Base-by-base conservation (phyloP, 1,140 invertebrate genomes). In the Potamilus streckersoni region DNA sequence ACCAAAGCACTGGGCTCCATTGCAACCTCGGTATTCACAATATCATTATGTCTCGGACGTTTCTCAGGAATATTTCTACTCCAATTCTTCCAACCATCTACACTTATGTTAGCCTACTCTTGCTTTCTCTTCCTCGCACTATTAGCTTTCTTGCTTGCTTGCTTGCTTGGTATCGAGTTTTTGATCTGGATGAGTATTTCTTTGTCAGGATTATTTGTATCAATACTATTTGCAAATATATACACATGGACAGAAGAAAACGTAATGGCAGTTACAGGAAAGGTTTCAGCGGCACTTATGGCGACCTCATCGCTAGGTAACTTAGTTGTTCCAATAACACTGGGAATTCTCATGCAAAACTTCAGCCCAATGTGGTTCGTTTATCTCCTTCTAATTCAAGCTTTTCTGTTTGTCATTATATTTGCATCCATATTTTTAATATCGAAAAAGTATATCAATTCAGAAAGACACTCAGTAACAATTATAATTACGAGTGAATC, bases 241-340 rank as follows among this genome's bases (percentile, higher is more conserved):
- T 82, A 82, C 59, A 77, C 73, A 23, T 85, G 79, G 80, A 81
- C 78, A 31, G 78, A 83, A 68, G 74, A 80, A 69, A 78, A 79
- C 27, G 69, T 85, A 20, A 58, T 85, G 19, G 72, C 71, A 61
- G 77, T 85, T 11, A 80, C 80, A 0, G 82, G 79, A 55, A 77
- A 57, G 27, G 71, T 85, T 49, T 75, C 80, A 5, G 78, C 82
- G 0, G 71, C 71, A 61, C 76, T 85, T 57, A 69, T 83, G 6
- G 74, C 83, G 17, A 65, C 76, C 15, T 71, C 80, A 1, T 85
- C 83, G 13, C 55, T 71, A 1, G 83, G 83, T 0, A 73, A 68
- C 1, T 80, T 83, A 67, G 57, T 78, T 0, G 82, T 80, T 71
- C 82, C 83, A 0, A 55, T 82, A 16, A 31, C 82, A 2, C 55